Percentiles rank a stretch among this genome's conserved stretches.
Conservation (phyloP, 2,797 vertebrate genomes). For the Spheniscus humboldti region DNA sequence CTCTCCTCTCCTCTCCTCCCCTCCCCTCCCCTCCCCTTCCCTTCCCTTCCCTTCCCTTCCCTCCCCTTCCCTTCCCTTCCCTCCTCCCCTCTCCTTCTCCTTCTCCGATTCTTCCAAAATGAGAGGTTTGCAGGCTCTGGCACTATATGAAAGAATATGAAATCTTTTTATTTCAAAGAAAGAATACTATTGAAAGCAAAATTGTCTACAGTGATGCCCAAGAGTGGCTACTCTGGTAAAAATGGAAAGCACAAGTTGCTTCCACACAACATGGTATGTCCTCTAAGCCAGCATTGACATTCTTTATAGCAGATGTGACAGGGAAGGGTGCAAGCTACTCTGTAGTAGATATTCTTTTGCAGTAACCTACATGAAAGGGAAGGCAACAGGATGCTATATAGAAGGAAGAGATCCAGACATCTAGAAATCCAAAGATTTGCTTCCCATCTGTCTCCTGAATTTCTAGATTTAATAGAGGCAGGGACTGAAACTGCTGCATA, state of each 20-base stretch:
- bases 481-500: not conserved
- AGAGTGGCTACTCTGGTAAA: not conserved
- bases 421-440: not conserved
- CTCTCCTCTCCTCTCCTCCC: too few species aligned
- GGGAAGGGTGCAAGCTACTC: not conserved
- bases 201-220: not conserved
- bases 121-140: not conserved
- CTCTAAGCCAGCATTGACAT: not conserved
- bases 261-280: fast-evolving
- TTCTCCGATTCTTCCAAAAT: not conserved
- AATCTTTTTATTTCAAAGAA: not conserved
- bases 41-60: too few species aligned
- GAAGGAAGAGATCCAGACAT: not conserved
- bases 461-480: not conserved
- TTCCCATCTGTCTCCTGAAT: not conserved
- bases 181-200: not conserved
- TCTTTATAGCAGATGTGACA: not conserved
- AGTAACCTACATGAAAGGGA: not conserved
- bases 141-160: not conserved
- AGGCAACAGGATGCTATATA: not conserved
- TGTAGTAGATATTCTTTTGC: fast-evolving
- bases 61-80: too few species aligned
- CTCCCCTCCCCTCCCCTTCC: too few species aligned
- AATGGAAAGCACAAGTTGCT: not conserved
- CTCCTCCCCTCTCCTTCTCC: too few species aligned